phyloP scores from a whole-genome alignment of 2,888 invertebrate species.

The Mimas tiliae region DNA sequence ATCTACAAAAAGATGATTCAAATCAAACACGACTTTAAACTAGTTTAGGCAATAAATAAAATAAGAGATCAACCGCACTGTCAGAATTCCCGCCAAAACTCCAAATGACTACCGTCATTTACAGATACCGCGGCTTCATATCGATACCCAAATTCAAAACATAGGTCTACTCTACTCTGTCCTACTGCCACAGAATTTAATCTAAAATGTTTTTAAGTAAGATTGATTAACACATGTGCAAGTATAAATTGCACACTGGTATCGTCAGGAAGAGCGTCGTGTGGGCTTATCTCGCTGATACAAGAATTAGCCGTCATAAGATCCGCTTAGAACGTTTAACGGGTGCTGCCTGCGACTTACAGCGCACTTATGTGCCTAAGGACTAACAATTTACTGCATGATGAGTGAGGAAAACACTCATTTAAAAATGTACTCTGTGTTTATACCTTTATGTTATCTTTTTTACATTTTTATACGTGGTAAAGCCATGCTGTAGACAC shows the following conservation, averaged over 20 bases:
- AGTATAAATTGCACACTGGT: not conserved
- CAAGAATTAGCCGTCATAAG: conserved; percentile 24
- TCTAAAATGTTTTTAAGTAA: no score
- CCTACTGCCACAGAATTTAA: not conserved
- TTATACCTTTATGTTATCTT: not conserved
- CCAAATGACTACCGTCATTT: no score
- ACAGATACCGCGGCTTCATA: no score
- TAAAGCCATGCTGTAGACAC: no score
- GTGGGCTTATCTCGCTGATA: conserved; percentile 24
- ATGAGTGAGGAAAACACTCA: not conserved
- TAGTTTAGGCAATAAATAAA: no score
- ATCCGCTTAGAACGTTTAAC: conserved; percentile 23
- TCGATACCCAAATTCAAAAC: no score
- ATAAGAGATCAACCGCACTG: no score
- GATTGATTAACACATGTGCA: not conserved
- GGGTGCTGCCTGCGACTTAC: conserved; percentile 23
- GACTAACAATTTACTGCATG: conserved; percentile 11
- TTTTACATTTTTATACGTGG: no score
- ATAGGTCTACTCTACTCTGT: no score
- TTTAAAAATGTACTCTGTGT: conserved; percentile 1
- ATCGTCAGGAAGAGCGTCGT: conserved; percentile 18
- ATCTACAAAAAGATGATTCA: no score
- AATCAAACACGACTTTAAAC: no score
- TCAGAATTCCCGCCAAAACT: no score
- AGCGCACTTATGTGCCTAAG: conserved; percentile 18